Conservation (phyloP, 2,888 invertebrate species). For the Noctua janthina region DNA sequence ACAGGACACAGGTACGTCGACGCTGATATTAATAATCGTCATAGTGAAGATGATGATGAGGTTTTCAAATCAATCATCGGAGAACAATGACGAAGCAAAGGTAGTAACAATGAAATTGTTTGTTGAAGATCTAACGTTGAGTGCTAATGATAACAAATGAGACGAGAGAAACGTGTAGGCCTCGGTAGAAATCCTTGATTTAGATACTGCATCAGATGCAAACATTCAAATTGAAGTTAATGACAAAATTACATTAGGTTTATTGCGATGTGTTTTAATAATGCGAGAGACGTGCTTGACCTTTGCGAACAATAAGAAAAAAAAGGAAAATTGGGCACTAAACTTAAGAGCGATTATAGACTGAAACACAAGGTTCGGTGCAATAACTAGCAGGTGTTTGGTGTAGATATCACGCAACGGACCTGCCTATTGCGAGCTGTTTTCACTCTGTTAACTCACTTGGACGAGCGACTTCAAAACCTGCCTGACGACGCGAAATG, state of each 20-base stretch:
- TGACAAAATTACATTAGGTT: conserved; percentile 64
- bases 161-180: conserved; percentile 70
- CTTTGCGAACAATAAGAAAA: conserved; percentile 78
- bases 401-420: conserved; percentile 82
- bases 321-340: conserved; percentile 74
- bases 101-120: conserved; percentile 83
- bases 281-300: conserved; percentile 79
- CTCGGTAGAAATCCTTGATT: conserved; percentile 75
- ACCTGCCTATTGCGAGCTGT: conserved; percentile 75
- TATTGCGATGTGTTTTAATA: conserved; percentile 71
- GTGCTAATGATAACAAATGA: conserved; percentile 84
- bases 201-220: conserved; percentile 65
- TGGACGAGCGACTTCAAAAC: conserved; percentile 80
- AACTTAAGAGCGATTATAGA: conserved; percentile 75
- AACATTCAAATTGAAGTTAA: conserved; percentile 70
- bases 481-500: conserved; percentile 80
- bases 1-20: conserved; percentile 90
- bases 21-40: conserved; percentile 56
- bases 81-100: conserved; percentile 78
- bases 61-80: conserved; percentile 71
- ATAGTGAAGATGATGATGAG: conserved; percentile 67
- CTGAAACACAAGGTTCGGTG: conserved; percentile 79
- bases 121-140: conserved; percentile 81
- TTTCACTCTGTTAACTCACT: conserved; percentile 83
- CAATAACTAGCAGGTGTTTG: conserved; percentile 82